A percentile compares a stretch with the other conserved stretches of the same genome.
Conservation (phyloP, 2,797 vertebrate genomes). For the Petrocephalus sullivani region DNA sequence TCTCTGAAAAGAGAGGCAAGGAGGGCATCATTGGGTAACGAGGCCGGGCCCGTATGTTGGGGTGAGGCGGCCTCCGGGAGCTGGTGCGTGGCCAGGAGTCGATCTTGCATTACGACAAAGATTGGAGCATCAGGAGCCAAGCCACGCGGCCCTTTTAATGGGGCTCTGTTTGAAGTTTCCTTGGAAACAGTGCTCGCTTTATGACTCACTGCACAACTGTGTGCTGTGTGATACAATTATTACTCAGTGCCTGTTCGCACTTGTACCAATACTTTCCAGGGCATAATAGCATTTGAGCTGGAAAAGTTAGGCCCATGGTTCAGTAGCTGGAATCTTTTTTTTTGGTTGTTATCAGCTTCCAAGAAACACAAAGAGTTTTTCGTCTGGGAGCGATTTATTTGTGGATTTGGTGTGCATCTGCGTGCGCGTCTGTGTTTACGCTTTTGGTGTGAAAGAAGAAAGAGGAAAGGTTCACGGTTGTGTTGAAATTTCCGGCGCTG, state of each 20-base stretch:
- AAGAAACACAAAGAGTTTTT: not conserved
- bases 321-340: not conserved
- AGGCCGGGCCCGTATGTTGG: fast-evolving
- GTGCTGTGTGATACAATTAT: not conserved
- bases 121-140: not conserved
- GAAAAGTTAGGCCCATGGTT: not conserved
- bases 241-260: not conserved
- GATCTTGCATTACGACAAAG: not conserved
- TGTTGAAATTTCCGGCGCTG: not conserved
- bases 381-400: not conserved
- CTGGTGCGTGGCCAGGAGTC: not conserved
- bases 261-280: not conserved
- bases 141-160: not conserved
- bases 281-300: not conserved
- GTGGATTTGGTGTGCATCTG: not conserved
- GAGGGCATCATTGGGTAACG: not conserved
- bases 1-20: not conserved
- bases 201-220: not conserved
- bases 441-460: not conserved
- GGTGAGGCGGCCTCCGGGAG: not conserved
- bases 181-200: not conserved
- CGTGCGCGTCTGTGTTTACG: not conserved
- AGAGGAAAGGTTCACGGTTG: not conserved
- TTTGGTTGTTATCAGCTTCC: not conserved
- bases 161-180: not conserved